Percentiles rank a stretch among this genome's conserved stretches.
These are phyloP conservation scores for Poeciliopsis turrubarensis DNA, from an alignment of 2,113 vertebrate species.

Conservation along the genomic window DNA sequence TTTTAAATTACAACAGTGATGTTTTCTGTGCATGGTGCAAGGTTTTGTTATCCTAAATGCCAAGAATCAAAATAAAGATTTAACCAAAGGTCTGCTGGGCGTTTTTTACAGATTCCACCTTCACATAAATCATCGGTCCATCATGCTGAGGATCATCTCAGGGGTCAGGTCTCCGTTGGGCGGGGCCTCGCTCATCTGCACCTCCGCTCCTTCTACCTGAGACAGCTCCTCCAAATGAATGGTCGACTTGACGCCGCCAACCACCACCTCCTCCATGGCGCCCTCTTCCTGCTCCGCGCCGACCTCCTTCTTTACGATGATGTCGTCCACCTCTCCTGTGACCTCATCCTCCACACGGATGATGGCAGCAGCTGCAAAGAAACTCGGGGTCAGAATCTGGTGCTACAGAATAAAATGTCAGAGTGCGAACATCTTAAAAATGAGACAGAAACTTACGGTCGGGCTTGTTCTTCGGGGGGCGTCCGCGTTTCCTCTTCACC, in stretches of 20 bases:
- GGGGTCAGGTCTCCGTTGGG: slow-evolving; percentile 97
- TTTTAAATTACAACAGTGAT: slow-evolving; percentile 70
- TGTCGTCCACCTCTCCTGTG: slow-evolving; percentile 94
- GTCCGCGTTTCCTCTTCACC: slow-evolving; percentile 94
- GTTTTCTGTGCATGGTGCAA: slow-evolving; percentile 48
- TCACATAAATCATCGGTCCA: slow-evolving; percentile 95
- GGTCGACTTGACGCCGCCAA: slow-evolving; percentile 75
- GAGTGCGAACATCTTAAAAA: neutral
- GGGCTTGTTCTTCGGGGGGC: slow-evolving; percentile 90
- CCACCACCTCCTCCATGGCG: slow-evolving; percentile 78
- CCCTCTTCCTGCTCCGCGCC: slow-evolving; percentile 58
- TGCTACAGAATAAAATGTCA: neutral
- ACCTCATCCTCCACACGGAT: slow-evolving; percentile 95
- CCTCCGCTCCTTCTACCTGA: slow-evolving; percentile 72
- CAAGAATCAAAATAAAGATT: slow-evolving; percentile 47
- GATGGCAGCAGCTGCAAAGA: slow-evolving; percentile 85
- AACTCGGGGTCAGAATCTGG: slow-evolving; percentile 8
- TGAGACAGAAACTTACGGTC: slow-evolving; percentile 44
- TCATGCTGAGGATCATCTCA: slow-evolving; percentile 99
- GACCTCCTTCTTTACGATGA: slow-evolving; percentile 93
- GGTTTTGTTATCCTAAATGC: slow-evolving; percentile 56
- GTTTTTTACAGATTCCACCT: slow-evolving; percentile 29
- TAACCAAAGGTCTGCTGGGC: slow-evolving; percentile 53
- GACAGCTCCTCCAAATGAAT: slow-evolving; percentile 64
- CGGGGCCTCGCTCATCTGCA: slow-evolving; percentile 75